Base-by-base conservation (phyloP, 2,797 vertebrate genomes). In the Luscinia megarhynchos region DNA sequence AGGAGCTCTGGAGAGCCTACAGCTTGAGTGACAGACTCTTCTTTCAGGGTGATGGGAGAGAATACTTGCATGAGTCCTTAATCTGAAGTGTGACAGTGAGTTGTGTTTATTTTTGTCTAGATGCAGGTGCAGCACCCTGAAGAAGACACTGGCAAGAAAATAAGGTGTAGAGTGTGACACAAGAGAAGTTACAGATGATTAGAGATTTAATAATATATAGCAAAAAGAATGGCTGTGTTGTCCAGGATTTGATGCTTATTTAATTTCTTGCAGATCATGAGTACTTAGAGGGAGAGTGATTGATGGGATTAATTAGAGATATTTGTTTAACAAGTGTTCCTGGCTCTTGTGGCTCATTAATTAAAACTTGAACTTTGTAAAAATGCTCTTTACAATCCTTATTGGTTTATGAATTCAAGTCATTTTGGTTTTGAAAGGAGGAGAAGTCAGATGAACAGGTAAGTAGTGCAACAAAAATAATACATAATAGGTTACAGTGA, bases 281-380 rank as follows among this genome's bases (percentile, higher is more conserved):
- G 11, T 94, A 62, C 32, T 62, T 89, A 63, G 58, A 72, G 26
- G 11, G 26, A 73, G 9, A 68, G 16, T 89, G 84, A 89, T 80
- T 92, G 84, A 95, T 81, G 36, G 19, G 58, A 81, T 93, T 93
- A 89, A 95, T 95, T 92, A 81, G 36, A 80, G 15, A n/a, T 89
- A 15, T 78, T 78, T 72, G 78, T 89, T 95, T 95, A 94, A 86
- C 79, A 89, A 87, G 70, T 84, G 34, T 24, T 93, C 19, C 45
- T 77, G 66, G 36, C 46, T 83, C 36, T 75, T 66, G 36, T 87
- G 51, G 61, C 30, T 87, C 61, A 88, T 90, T 85, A 94, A 83
- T 93, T 93, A 91, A 87, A 95, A 78, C 26, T 57, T 83, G 54
- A 93, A 87, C 38, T 84, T 89, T 38, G 17, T 43, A 73, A 64